Base-by-base conservation (phyloP, 2,888 invertebrate genomes). In the Ecliptopera silaceata region DNA sequence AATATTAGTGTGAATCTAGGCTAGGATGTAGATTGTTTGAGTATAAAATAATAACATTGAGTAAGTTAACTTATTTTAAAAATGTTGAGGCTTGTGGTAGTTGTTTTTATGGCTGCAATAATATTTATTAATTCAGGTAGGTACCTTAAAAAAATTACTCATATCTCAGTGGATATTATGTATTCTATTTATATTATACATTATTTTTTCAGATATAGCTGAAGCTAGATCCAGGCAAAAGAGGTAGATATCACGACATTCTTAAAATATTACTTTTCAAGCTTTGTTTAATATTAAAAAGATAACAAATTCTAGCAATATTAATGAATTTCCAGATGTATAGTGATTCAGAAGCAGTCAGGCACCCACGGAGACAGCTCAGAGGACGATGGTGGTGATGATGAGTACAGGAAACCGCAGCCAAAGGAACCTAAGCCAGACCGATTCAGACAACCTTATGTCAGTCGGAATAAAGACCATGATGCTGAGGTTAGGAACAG, bases 321-420 rank as follows among this genome's bases (percentile, higher is more conserved):
- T 17, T 17, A 15, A 38, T 15, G 15, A 10, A 38, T 20, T 12
- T 43, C 13, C 13, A 88, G 88, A 59, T 88, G 88, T 49, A 88
- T 88, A 49, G 88, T 88, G 0, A 80, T 88, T 0, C 88, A 88
- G 59, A 87, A 87, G 57, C 88, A 88, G 48, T 79, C 80, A 0
- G 82, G 84, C 0, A 76, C 80, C 0, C 78, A 76, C 1, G 81
- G 81, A 0, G 83, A 81, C 51, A 80, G 78, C 26, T 53, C 66
- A 0, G 84, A 83, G 32, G 74, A 63, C 3, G 71, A 70, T 10
- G 71, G 65, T 15, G 69, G 68, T 47, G 75, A 72, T 4, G 78
- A 79, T 1, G 77, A 77, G n/a, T 72, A 73, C 13, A 68, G 75
- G 12, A 63, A 53, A 22, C 74, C 76, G 0, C 68, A 70, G 47